phyloP scores from a whole-genome alignment of 1,140 invertebrate species.

The Danaus plexippus region DNA sequence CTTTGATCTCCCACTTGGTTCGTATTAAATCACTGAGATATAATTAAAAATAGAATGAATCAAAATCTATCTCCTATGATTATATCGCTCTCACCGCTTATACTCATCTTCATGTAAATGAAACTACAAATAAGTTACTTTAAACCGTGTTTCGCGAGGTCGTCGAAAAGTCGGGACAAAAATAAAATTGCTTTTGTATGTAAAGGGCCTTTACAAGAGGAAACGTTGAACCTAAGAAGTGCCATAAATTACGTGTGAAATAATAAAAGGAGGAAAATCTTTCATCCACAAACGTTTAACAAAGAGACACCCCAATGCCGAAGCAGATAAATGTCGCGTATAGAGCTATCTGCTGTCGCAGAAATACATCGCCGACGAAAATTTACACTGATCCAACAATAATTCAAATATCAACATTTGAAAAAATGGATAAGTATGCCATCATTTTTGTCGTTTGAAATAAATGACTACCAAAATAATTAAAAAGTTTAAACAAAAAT shows the following conservation, averaged over 20 bases:
- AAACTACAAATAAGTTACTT: no score
- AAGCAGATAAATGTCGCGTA: constrained; percentile 55
- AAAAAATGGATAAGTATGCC: no score
- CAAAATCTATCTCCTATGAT: constrained; percentile 18
- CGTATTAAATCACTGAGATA: constrained; percentile 55
- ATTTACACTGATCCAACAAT: constrained; percentile 15
- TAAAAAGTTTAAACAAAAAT: no score
- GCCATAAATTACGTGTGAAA: constrained; percentile 66
- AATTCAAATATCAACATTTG: no score
- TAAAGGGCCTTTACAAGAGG: constrained; percentile 37
- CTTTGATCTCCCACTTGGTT: constrained; percentile 67
- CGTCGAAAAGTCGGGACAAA: constrained; percentile 10
- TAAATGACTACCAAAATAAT: no score
- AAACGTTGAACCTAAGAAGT: constrained; percentile 47
- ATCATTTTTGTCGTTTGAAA: no score
- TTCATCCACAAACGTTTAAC: constrained; percentile 60
- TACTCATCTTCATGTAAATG: no score
- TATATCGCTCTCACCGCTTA: no score
- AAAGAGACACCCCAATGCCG: constrained; percentile 44
- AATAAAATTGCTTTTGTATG: constrained; percentile 37
- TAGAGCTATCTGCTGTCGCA: constrained; percentile 48
- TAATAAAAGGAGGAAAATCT: constrained; percentile 64
- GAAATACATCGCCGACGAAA: constrained; percentile 44
- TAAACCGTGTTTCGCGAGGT: no score
- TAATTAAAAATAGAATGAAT: constrained; percentile 27